These are phyloP conservation scores for Salminus brasiliensis DNA, from an alignment of 2,113 vertebrate species.

Conservation along the genomic window DNA sequence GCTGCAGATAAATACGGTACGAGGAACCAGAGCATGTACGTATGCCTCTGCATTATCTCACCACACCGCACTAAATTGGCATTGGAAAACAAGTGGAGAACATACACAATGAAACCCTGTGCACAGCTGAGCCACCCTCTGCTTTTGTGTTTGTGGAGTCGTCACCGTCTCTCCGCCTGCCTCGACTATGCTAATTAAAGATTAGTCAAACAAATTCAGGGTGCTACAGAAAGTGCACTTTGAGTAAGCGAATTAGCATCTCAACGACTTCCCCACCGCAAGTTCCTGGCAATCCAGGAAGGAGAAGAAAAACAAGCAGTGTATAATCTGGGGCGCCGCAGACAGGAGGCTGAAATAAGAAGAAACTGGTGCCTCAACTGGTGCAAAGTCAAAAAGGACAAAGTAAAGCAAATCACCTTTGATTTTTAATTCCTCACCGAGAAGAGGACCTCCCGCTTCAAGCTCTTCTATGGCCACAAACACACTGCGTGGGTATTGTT, in stretches of 20 bases:
- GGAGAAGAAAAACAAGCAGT: no score
- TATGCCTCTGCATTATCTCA: not conserved
- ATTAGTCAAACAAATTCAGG: conserved; percentile 48
- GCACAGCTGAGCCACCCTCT: not conserved
- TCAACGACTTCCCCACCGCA: conserved; percentile 6
- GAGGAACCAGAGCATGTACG: conserved; percentile 4
- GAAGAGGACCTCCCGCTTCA: conserved; percentile 5
- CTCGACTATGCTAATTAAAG: conserved; percentile 48
- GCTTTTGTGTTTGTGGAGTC: conserved; percentile 29
- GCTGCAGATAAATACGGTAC: conserved; percentile 1
- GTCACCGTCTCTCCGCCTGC: conserved; percentile 14
- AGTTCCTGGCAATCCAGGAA: not conserved
- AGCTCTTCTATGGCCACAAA: conserved; percentile 39
- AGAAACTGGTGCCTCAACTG: not conserved
- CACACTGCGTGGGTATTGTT: conserved; percentile 40
- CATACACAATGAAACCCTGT: conserved; percentile 6
- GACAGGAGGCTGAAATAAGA: not conserved
- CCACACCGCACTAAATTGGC: conserved; percentile 33
- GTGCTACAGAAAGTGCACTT: conserved; percentile 35
- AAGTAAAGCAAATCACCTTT: not conserved
- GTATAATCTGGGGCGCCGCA: not conserved
- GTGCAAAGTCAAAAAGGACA: not conserved
- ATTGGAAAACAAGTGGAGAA: no score
- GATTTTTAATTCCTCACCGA: not conserved
- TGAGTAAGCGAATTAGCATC: conserved; percentile 34